Evolutionary conservation across 2,888 invertebrate genomes (phyloP), one percentile per base, ranked within the genome.

Genomic region (Xiphydria camelus): DNA sequence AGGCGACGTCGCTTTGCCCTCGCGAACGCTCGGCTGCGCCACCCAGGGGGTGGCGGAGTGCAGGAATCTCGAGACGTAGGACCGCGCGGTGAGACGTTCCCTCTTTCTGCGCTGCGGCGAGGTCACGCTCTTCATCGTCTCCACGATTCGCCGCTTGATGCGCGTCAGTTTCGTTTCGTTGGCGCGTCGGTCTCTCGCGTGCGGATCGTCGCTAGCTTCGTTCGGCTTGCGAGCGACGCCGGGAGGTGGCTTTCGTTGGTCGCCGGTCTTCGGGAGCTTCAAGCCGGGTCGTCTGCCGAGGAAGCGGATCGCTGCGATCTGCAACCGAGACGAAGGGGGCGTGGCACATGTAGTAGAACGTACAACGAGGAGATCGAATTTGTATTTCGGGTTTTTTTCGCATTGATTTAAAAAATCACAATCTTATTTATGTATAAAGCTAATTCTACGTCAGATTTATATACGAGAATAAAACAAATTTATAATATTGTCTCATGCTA

Each of bases 271-370:
- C 22, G 75, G 62, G n/a, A 74, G 64, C 47, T 75, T 72, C 12
- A 69, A 61, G 43, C 70, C 68, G 2, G 75, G 73, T 10, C 71
- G 68, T 55, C 76, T 78, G 14, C 73, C 75, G 29, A 78, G 66
- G 20, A 76, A 48, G 44, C 72, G 68, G n/a, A 74, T 73, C 26
- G 72, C 68, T 46, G 73, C 49, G 36, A 76, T 60, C 77, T 77
- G 66, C 3, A 61, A 57, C 34, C 14, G 7, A 4, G 17, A 3
- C 15, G 4, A 33, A 33, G 19, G 34, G 12, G 6, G 12, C 31
- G 31, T 6, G 10, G 10, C 6, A 31, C 31, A 31, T 7, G 22
- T 6, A 22, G 22, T 4, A 22, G 5, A 22, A 6, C 22, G 4
- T 7, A 7, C 22, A 22, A 22, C 5, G 26, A 9, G 5, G 4